Base-by-base conservation (phyloP, 2,113 vertebrate genomes). In the Tachysurus fulvidraco region DNA sequence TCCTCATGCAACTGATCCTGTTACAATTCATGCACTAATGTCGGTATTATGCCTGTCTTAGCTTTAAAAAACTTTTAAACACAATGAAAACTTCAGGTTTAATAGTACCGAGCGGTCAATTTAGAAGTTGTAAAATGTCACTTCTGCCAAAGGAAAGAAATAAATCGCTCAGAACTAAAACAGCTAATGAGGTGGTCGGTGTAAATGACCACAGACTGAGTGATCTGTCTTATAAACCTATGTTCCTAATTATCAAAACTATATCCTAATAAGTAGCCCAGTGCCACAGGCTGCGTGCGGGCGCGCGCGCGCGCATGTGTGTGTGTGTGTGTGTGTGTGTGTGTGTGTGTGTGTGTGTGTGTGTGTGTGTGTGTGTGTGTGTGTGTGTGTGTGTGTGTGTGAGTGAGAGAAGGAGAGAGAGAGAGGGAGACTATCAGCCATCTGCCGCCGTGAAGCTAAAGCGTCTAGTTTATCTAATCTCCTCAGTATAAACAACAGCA, bases 381-480 rank as follows among this genome's bases (percentile, higher is more conserved):
- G n/a, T 95, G 94, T 95, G 96, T 95, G 96, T 91, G 92, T 28
- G 94, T 67, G 96, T 95, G 94, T 95, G 94, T 96, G 96, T 95
- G n/a, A n/a, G n/a, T n/a, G n/a, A n/a, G n/a, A n/a, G n/a, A n/a
- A n/a, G n/a, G n/a, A n/a, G n/a, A n/a, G n/a, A n/a, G n/a, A n/a
- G n/a, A 67, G n/a, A 28, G 93, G 95, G 95, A 96, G 93, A 95
- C 93, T 92, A 93, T 94, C 96, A 92, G 92, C 95, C 95, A 96
- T 96, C 95, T 97, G 96, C 95, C 94, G 95, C 91, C 94, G 95
- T 91, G 94, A 95, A 94, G 94, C 95, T 93, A 96, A 96, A 96
- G 95, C 96, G 94, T 93, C 95, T 95, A 95, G 94, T 97, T 96
- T 96, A 96, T 97, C 96, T 97, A 96, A 96, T 96, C 96, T 96